Percentiles rank a stretch among this genome's conserved stretches.
phyloP scores from a whole-genome alignment of 2,888 invertebrate species.

The Drosophila ustulata region DNA sequence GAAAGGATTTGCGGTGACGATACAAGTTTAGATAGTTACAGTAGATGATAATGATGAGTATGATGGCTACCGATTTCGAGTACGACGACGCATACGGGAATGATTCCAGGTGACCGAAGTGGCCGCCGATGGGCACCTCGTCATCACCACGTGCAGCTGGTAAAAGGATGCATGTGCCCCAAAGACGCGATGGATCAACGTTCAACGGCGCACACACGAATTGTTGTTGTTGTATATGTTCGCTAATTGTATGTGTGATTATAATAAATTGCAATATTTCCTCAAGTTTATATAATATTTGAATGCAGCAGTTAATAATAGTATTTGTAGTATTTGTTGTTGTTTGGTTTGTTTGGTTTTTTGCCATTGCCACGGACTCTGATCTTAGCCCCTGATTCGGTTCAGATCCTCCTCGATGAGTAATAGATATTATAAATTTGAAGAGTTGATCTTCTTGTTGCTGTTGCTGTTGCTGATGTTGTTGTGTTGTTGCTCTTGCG shows the following conservation, averaged over 20 bases:
- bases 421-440: constrained; percentile 65
- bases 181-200: constrained; percentile 1
- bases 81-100: constrained; percentile 37
- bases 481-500: constrained; percentile 32
- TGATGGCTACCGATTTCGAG: constrained; percentile 41
- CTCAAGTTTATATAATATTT: constrained; percentile 77
- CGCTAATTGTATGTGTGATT: constrained; percentile 71
- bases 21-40: constrained; percentile 84
- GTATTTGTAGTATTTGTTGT: constrained; percentile 31
- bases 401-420: constrained; percentile 62
- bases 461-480: constrained; percentile 48
- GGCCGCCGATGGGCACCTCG: constrained; percentile 8
- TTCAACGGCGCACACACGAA: constrained; percentile 15
- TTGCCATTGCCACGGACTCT: constrained; percentile 51
- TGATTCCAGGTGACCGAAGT: constrained; percentile 37
- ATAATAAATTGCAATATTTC: constrained; percentile 78
- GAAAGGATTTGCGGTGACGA: constrained; percentile 85
- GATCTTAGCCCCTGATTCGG: constrained; percentile 39
- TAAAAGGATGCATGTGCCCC: constrained; percentile 26
- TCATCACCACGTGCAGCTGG: constrained; percentile 19
- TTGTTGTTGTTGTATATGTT: constrained; percentile 17
- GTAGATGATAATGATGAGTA: constrained; percentile 80
- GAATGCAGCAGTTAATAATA: constrained; percentile 54
- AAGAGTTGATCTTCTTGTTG: constrained; percentile 35
- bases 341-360: constrained; percentile 22